These are phyloP conservation scores for Carlito syrichta DNA, from an alignment of 2,113 vertebrate genomes.

Conservation along the genomic window DNA sequence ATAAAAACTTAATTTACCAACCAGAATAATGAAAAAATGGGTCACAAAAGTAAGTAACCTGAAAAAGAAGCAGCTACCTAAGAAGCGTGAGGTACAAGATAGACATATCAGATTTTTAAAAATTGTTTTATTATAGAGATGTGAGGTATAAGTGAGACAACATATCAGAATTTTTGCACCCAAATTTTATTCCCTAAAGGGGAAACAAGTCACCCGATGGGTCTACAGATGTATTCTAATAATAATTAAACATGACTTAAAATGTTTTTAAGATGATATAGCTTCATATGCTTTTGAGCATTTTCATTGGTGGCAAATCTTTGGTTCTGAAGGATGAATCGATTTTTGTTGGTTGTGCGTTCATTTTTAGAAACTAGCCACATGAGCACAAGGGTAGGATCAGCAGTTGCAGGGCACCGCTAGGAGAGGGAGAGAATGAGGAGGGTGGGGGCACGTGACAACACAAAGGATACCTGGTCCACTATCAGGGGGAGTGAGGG, in stretches of 20 bases:
- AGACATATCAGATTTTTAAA: too few relatives aligned
- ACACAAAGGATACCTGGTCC: too few relatives aligned
- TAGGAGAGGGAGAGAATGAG: too few relatives aligned
- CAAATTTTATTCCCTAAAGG: background rate
- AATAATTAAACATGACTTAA: conserved; percentile 1
- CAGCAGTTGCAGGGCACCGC: too few relatives aligned
- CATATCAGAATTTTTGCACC: background rate
- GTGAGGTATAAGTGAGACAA: background rate
- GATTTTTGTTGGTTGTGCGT: background rate
- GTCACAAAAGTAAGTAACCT: background rate
- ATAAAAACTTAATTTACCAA: conserved; percentile 7
- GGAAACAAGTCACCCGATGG: background rate
- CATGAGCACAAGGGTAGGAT: too few relatives aligned
- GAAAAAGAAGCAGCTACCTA: background rate
- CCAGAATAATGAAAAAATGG: background rate
- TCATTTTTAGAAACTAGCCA: too few relatives aligned
- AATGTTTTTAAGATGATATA: background rate
- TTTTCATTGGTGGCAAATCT: background rate
- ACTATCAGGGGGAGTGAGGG: too few relatives aligned
- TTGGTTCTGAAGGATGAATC: conserved; percentile 13
- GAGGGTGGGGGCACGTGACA: too few relatives aligned
- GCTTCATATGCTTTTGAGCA: background rate
- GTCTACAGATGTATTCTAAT: background rate
- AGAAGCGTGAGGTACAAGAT: background rate
- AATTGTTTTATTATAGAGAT: background rate